Evolutionary conservation across 2,888 invertebrate genomes (phyloP), one percentile per base, ranked within the genome.

Genomic region (Urechis unicinctus): DNA sequence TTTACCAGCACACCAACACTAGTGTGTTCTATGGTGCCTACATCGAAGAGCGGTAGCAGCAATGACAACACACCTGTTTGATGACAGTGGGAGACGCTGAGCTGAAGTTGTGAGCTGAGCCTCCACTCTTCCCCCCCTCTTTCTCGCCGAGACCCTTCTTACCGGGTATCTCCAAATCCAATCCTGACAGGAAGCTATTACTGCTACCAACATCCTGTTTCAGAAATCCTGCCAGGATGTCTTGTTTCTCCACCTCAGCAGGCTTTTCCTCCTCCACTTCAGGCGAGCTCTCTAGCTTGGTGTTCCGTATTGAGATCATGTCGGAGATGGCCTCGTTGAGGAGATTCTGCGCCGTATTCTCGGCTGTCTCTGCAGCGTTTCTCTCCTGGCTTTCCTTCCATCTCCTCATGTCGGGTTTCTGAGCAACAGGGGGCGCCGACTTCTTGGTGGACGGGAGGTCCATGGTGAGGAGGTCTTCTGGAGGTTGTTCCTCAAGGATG

Each of bases 291-390:
- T n/a, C 21, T 36, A 31, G 13, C 26, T 50, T 50, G 21, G 53
- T 51, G 21, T 29, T 41, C 30, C 46, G 59, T 31, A 73, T 73
- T 24, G 56, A 58, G 25, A 74, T 53, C 65, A 75, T 71, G 28
- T 70, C 64, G n/a, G 67, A 60, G 28, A 75, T 66, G 17, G 75
- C 71, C 46, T 74, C 73, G 28, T 70, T 65, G 42, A 74, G 60
- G 55, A 75, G 55, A 9, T 62, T 66, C 26, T 66, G 63, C 22
- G 69, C 66, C n/a, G 69, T 66, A 9, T 62, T 61, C 31, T 71
- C 69, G 0, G 58, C 29, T 21, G 31, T 36, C n/a, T n/a, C n/a
- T n/a, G n/a, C n/a, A 17, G 52, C 43, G 21, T 49, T 48, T n/a
- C 22, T 21, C n/a, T 29, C n/a, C 24, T 50, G 50, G 49, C 45